These are phyloP conservation scores for Vombatus ursinus DNA, from an alignment of 2,113 vertebrate genomes.

Conservation along the genomic window DNA sequence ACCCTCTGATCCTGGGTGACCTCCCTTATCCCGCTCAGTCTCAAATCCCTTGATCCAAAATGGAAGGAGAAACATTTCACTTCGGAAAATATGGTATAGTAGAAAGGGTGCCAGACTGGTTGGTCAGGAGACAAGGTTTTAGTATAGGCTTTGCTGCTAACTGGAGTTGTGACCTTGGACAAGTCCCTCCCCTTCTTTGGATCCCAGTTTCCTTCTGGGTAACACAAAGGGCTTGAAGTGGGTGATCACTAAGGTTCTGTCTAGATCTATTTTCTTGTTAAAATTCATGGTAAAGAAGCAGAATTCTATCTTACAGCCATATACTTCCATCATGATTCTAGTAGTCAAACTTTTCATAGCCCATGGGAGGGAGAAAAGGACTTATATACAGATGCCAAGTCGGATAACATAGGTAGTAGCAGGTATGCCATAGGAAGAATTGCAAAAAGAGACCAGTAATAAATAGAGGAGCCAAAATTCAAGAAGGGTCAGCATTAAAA, in stretches of 20 bases:
- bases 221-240: neutral
- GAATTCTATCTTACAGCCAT: neutral
- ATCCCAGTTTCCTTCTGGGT: neutral
- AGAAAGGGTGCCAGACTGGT: neutral
- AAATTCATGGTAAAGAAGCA: neutral
- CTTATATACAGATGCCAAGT: neutral
- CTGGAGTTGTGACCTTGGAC: neutral
- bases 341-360: neutral
- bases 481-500: neutral
- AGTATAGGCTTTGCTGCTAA: neutral
- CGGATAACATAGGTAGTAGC: neutral
- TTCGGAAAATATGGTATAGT: neutral
- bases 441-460: neutral
- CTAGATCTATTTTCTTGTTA: neutral
- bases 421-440: neutral
- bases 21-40: neutral
- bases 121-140: slow-evolving; percentile 16
- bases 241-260: neutral
- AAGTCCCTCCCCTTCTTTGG: neutral
- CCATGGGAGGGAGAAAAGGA: neutral
- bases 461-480: neutral
- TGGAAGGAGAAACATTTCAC: neutral
- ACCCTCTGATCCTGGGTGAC: neutral
- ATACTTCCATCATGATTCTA: neutral
- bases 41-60: neutral